Percentiles rank a stretch among this genome's conserved stretches.
These are phyloP conservation scores for Parnassius orleans DNA, from an alignment of 2,888 invertebrate species.

Conservation along the genomic window DNA sequence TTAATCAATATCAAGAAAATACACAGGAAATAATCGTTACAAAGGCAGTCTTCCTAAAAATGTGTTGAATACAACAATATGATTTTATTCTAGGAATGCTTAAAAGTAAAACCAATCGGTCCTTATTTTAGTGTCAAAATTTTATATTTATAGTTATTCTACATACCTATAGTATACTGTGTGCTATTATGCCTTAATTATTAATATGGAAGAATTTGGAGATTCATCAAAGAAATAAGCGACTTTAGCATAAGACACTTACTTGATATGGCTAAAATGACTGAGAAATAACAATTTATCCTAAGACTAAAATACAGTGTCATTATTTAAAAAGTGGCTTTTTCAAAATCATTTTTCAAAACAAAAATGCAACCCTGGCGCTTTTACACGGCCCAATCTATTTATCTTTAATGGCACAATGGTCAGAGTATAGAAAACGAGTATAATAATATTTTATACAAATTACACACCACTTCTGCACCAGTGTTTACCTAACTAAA, in stretches of 20 bases:
- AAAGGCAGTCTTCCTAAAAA: conserved; percentile 52
- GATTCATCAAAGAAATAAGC: conserved; percentile 38
- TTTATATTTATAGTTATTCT: conserved; percentile 12
- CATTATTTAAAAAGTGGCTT: conserved; percentile 22
- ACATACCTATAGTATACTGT: conserved; percentile 34
- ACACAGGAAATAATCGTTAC: conserved; percentile 47
- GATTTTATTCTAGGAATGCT: conserved; percentile 31
- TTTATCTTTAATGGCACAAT: conserved; percentile 50
- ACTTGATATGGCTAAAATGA: conserved; percentile 50
- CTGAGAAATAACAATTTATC: conserved; percentile 38
- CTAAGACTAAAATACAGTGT: conserved; percentile 34
- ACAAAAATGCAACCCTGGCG: conserved; percentile 44
- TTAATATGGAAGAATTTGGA: conserved; percentile 41
- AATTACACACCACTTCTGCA: conserved; percentile 46
- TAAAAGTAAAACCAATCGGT: conserved; percentile 19
- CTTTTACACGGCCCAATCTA: conserved; percentile 30
- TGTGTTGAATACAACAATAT: conserved; percentile 29
- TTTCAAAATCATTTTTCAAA: conserved; percentile 26
- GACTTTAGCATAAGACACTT: conserved; percentile 34
- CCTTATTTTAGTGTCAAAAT: conserved; percentile 14
- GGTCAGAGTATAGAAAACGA: conserved; percentile 47
- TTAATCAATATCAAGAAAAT: conserved; percentile 46
- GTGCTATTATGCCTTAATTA: conserved; percentile 39
- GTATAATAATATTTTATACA: conserved; percentile 43
- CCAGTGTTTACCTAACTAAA: conserved; percentile 42